phyloP scores from a whole-genome alignment of 2,113 vertebrate genomes.

The Nothoprocta pentlandii region DNA sequence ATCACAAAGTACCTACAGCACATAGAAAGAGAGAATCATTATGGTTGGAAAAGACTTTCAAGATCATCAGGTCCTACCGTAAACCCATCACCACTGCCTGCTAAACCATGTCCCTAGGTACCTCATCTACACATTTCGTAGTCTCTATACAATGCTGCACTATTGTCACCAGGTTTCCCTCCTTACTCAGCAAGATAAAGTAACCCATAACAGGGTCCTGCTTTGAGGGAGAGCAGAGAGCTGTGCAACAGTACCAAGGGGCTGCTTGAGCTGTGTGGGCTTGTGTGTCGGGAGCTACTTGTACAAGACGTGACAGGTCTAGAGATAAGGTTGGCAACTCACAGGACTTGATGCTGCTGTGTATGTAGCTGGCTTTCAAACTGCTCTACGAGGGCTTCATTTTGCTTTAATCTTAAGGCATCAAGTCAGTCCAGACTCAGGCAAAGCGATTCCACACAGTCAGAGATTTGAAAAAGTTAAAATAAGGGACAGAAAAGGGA shows the following conservation, averaged over 20 bases:
- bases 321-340: not conserved
- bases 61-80: no score
- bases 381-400: not conserved
- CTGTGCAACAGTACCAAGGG: not conserved
- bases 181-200: fast-evolving
- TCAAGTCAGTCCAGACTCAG: no score
- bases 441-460: not conserved
- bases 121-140: no score
- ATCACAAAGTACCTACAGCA: not conserved
- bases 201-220: not conserved
- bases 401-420: not conserved
- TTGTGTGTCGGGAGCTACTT: not conserved
- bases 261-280: not conserved
- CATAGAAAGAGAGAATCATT: not conserved
- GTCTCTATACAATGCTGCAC: not conserved
- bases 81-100: no score
- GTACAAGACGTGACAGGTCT: not conserved
- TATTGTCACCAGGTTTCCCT: not conserved
- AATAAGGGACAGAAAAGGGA: not conserved
- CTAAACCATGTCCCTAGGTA: no score
- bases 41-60: no score
- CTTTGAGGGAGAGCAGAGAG: not conserved
- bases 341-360: not conserved
- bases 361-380: fast-evolving
- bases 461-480: fast-evolving